Conservation (phyloP, 2,888 invertebrate species). For the Dysmachus trigonus region DNA sequence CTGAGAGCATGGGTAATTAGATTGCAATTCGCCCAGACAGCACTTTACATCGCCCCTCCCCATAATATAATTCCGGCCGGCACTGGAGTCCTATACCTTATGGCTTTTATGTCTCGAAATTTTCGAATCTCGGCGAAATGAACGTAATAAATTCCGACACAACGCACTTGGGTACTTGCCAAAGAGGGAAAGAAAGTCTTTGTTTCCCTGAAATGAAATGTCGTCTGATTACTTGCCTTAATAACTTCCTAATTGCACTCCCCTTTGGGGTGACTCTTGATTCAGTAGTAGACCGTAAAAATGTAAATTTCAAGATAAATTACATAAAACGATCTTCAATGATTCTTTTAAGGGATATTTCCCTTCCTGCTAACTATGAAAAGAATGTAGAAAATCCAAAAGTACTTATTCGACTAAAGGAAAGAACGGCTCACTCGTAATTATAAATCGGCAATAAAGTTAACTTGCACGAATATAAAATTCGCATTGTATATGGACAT, state of each 20-base stretch:
- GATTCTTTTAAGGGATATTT: background rate
- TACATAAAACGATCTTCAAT: background rate
- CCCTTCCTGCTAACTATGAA: background rate
- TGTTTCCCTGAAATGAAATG: conserved; percentile 13
- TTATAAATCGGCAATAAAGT: no score
- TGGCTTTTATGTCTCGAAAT: background rate
- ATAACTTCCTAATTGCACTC: conserved; percentile 18
- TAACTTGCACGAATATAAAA: background rate
- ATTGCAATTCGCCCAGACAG: conserved; percentile 11
- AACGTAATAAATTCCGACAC: background rate
- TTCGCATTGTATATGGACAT: background rate
- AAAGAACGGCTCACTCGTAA: background rate
- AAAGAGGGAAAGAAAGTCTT: background rate
- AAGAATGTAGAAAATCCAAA: background rate
- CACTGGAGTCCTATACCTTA: background rate
- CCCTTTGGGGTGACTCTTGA: background rate
- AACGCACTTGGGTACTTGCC: background rate
- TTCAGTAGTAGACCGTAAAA: background rate
- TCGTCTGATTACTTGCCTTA: conserved; percentile 11
- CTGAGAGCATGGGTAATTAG: background rate
- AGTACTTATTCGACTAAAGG: background rate
- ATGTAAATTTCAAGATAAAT: background rate
- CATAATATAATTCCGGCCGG: background rate
- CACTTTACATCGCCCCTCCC: background rate
- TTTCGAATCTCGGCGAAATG: background rate